These are phyloP conservation scores for Hydrotaea cyrtoneurina DNA, from an alignment of 2,888 invertebrate species.

Conservation along the genomic window DNA sequence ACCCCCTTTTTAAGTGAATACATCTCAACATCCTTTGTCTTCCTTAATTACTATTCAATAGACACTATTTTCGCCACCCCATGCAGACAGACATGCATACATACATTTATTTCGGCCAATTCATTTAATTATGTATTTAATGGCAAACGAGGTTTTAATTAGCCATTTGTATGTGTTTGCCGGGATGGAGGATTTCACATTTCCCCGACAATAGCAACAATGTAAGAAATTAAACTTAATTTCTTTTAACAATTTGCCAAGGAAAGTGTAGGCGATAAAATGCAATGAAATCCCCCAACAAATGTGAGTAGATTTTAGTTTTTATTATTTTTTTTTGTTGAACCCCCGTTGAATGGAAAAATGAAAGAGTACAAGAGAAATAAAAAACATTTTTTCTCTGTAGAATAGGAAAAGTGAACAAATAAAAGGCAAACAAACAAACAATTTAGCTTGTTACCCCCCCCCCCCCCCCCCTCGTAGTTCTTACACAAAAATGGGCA, in stretches of 20 bases:
- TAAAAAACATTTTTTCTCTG: constrained; percentile 1
- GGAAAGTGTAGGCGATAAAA: background rate
- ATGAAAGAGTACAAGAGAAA: background rate
- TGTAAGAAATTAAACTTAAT: constrained; percentile 42
- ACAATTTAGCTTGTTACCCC: background rate
- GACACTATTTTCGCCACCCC: background rate
- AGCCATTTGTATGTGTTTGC: constrained; percentile 5
- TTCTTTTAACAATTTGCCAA: constrained; percentile 49
- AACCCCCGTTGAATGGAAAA: too few relatives aligned
- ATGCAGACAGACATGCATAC: background rate
- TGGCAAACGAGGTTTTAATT: constrained; percentile 46
- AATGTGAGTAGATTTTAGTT: background rate
- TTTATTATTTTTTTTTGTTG: too few relatives aligned
- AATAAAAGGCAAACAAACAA: constrained; percentile 3
- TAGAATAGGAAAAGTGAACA: background rate
- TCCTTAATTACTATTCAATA: background rate
- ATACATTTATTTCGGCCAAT: background rate
- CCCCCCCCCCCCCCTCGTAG: background rate
- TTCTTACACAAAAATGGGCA: background rate
- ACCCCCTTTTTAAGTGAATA: background rate
- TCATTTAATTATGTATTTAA: constrained; percentile 40
- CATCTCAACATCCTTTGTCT: background rate
- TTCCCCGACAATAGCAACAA: background rate
- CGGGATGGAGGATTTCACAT: background rate
- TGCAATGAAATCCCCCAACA: constrained; percentile 18